Conservation (phyloP, 1,140 invertebrate genomes). For the Cataglyphis hispanica region DNA sequence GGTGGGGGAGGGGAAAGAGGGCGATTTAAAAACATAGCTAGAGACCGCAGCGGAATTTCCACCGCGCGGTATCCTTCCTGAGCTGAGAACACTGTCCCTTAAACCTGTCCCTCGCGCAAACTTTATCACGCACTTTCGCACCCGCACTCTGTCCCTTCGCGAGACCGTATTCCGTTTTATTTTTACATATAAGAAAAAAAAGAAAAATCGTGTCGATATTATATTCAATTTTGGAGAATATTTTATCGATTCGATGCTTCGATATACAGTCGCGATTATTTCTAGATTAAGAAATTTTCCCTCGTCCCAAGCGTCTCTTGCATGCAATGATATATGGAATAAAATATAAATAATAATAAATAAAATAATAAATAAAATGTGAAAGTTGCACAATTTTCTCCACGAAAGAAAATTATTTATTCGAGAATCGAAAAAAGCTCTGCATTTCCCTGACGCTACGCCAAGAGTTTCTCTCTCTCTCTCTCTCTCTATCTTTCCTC, state of each 20-base stretch:
- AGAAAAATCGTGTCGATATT: not conserved
- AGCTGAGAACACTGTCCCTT: constrained; percentile 54
- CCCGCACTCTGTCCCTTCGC: not conserved
- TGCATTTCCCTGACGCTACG: constrained; percentile 54
- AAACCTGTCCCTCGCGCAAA: constrained; percentile 36
- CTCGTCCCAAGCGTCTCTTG: no score
- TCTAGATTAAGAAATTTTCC: not conserved
- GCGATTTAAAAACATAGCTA: constrained; percentile 82
- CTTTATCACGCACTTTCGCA: constrained; percentile 7
- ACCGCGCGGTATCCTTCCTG: constrained; percentile 72
- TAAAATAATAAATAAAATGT: no score
- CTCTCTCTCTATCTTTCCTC: constrained; percentile 20
- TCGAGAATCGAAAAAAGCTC: constrained; percentile 1
- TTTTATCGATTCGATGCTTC: no score
- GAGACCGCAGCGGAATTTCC: constrained; percentile 80
- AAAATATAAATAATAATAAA: no score
- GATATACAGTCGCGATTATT: no score
- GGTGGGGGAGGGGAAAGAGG: constrained; percentile 61
- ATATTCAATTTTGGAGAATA: no score
- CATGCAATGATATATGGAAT: not conserved
- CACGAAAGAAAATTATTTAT: not conserved
- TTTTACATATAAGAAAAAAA: no score
- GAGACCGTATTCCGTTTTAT: not conserved
- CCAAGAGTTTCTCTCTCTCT: constrained; percentile 23
- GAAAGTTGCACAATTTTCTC: not conserved